Base-by-base conservation (phyloP, 2,797 vertebrate genomes). In the Enteromius trimaculatus region DNA sequence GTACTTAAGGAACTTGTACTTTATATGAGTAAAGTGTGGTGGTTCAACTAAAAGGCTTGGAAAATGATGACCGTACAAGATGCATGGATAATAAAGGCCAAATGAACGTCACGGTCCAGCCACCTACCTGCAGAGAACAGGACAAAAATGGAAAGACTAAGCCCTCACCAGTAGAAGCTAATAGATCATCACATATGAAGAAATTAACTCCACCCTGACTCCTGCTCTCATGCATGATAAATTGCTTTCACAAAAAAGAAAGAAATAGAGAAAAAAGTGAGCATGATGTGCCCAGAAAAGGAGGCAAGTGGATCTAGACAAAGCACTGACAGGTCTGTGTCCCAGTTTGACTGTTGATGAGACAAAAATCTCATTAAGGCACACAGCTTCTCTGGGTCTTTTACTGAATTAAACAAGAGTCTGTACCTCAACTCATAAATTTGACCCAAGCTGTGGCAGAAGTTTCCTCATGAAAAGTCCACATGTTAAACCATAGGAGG, bases 181-280 rank as follows among this genome's bases (percentile, higher is more conserved):
- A 94, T 93, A 90, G 92, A 95, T 95, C 90, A 91, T 90, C 91
- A 86, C 87, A 90, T 94, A 92, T 91, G 90, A 88, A 88, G 93
- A 95, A 94, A 94, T 95, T 92, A 94, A 91, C 92, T 92, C 88
- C 90, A 89, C 90, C 87, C 86, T 87, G 81, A 34, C 89, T 89
- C 89, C 83, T 88, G 88, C 89, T 88, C 86, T 47, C 66, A 71
- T 31, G 51, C 39, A 90, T 93, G 93, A 95, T 95, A 93, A 93
- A 95, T 93, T 94, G 92, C 93, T 93, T 26, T n/a, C 19, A 65
- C 26, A 65, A 37, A 77, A 82, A 62, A 42, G 11, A 16, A 76
- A 42, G 42, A 77, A 77, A 72, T 64, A 53, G 44, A 66, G 71
- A 31, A 78, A 71, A 77, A 39, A 64, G 13, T 16, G 37, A 49